Conservation (phyloP, 2,797 vertebrate species). For the Anguilla megastoma region DNA sequence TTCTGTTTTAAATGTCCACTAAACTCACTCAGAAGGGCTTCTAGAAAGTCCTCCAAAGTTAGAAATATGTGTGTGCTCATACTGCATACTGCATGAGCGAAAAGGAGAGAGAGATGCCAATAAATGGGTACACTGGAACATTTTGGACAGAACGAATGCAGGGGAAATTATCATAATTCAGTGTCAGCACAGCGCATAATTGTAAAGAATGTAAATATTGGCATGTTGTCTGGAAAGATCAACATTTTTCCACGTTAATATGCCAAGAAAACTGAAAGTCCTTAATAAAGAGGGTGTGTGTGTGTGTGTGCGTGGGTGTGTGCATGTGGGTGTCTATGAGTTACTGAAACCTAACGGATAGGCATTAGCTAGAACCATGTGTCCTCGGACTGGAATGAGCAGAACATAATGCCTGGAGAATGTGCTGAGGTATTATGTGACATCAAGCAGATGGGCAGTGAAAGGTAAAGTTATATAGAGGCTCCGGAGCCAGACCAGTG, state of each 20-base stretch:
- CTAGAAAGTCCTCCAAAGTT: neutral
- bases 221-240: slow-evolving; percentile 60
- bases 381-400: slow-evolving; percentile 48
- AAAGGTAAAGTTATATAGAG: slow-evolving; percentile 25
- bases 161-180: slow-evolving; percentile 17
- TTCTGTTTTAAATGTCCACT: neutral
- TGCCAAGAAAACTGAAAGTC: slow-evolving; percentile 47
- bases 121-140: neutral
- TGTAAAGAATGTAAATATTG: slow-evolving; percentile 62
- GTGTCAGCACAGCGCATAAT: slow-evolving; percentile 49
- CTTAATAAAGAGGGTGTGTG: slow-evolving; percentile 55
- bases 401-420: slow-evolving; percentile 50
- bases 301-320: slow-evolving; percentile 38
- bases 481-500: slow-evolving; percentile 44
- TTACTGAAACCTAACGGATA: slow-evolving; percentile 39
- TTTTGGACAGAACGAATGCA: slow-evolving; percentile 24
- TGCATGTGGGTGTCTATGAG: slow-evolving; percentile 3
- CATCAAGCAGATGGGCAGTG: slow-evolving; percentile 27
- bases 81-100: neutral
- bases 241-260: slow-evolving; percentile 55
- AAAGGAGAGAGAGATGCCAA: neutral
- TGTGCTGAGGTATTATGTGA: slow-evolving; percentile 46
- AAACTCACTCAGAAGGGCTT: neutral
- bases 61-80: neutral
- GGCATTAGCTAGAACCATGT: slow-evolving; percentile 49